Evolutionary conservation across 2,888 invertebrate species (phyloP).

Genomic region (Stenchaetothrips biformis): DNA sequence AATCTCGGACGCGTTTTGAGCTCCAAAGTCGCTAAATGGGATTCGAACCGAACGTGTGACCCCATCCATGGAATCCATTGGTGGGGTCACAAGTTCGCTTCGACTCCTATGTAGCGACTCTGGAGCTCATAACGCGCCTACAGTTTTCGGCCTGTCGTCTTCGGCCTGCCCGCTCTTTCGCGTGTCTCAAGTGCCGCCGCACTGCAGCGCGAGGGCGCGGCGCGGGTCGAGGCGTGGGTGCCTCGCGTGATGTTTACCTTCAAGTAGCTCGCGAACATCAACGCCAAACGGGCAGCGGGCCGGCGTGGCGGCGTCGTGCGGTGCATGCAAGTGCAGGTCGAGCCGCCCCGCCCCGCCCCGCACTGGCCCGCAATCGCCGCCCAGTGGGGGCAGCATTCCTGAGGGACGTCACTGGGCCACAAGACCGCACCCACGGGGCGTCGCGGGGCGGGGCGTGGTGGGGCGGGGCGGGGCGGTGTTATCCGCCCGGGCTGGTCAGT

Average conservation of each 20-base stretch:
- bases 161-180: too few relatives aligned
- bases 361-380: background rate
- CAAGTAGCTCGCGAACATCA: too few relatives aligned
- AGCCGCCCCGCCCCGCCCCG: background rate
- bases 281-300: background rate
- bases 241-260: too few relatives aligned
- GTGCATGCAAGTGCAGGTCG: background rate
- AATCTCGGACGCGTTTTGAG: too few relatives aligned
- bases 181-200: background rate
- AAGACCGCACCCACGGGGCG: slow-evolving; percentile 8
- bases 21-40: too few relatives aligned
- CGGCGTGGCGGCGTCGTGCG: background rate
- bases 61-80: too few relatives aligned
- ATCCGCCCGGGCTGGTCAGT: background rate
- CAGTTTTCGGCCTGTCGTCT: too few relatives aligned
- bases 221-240: background rate
- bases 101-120: too few relatives aligned
- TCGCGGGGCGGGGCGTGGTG: background rate
- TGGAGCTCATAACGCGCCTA: too few relatives aligned
- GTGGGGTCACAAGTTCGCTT: too few relatives aligned
- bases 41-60: too few relatives aligned
- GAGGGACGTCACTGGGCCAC: background rate
- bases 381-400: slow-evolving; percentile 4
- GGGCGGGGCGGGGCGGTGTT: background rate
- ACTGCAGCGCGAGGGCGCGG: background rate